phyloP scores from a whole-genome alignment of 1,140 invertebrate species.

The Heliconius hewitsoni region DNA sequence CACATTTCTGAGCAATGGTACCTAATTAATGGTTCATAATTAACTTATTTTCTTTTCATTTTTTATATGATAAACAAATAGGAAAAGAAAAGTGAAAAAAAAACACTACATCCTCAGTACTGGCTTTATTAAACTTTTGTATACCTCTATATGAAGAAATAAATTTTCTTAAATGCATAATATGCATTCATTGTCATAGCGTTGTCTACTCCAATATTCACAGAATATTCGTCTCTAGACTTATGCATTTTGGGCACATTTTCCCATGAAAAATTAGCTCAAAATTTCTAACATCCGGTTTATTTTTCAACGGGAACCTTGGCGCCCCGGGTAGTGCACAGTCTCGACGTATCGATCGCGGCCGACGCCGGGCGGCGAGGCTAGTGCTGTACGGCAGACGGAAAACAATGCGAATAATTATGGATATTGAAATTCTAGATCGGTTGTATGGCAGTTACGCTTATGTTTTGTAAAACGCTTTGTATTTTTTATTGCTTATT shows the following conservation, averaged over 20 bases:
- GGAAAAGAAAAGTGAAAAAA: too few species aligned
- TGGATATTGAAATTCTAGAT: not conserved
- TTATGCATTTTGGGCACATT: not conserved
- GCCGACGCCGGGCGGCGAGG: constrained; percentile 51
- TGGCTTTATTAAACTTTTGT: not conserved
- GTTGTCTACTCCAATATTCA: constrained; percentile 13
- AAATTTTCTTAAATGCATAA: not conserved
- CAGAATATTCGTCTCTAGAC: not conserved
- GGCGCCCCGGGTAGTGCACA: constrained; percentile 35
- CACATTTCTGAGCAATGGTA: too few species aligned
- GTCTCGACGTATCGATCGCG: constrained; percentile 69
- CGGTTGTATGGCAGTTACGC: not conserved
- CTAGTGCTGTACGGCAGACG: constrained; percentile 18
- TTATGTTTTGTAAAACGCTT: not conserved
- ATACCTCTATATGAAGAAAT: not conserved
- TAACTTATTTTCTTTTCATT: too few species aligned
- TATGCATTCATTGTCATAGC: constrained; percentile 13
- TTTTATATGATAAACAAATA: too few species aligned
- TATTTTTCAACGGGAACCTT: constrained; percentile 46
- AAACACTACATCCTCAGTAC: not conserved
- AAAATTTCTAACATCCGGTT: constrained; percentile 42
- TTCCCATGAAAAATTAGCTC: constrained; percentile 15
- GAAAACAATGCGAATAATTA: not conserved
- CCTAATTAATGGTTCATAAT: too few species aligned
- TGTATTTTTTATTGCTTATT: not conserved